Evolutionary conservation across 2,888 invertebrate genomes (phyloP), one percentile per base, ranked within the genome.

Genomic region (Noctua janthina): DNA sequence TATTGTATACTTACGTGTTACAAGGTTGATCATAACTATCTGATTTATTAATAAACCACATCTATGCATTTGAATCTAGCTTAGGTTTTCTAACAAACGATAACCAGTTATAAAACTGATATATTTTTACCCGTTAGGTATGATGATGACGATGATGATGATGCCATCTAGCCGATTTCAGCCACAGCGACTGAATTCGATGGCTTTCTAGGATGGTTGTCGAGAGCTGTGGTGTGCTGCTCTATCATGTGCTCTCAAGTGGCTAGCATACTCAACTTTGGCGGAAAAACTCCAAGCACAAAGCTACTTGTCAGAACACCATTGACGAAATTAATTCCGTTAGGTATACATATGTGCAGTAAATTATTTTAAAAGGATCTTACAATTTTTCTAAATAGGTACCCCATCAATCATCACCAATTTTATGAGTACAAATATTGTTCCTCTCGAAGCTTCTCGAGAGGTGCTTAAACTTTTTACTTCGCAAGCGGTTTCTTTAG

Each of bases 391-490:
- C n/a, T 62, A 29, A 7, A 29, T 0, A 29, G 15, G n/a, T 29
- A 20, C 23, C 2, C 23, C 7, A 39, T 20, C 10, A 46, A 43
- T 64, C 43, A 7, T 15, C 7, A 43, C 11, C 11, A 46, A 43
- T 64, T 77, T 64, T 77, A n/a, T 46, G 29, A 8, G 7, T 51
- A 43, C n/a, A 23, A 77, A 46, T 66, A 66, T 54, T 43, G 43
- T 64, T 29, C 2, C 20, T 39, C 49, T 76, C 15, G 5, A 39
- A 29, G 29, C 7, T 46, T 10, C 15, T 67, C 66, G 8, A 20
- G 39, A 29, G 15, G 43, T 71, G 64, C 20, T 79, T 35, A 43
- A 51, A 35, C 15, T 70, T 80, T 69, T 80, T 69, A 35, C n/a
- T 64, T 43, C 23, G 11, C 17, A 39, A 56, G 2, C 35, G 46